Conservation (phyloP, 2,888 invertebrate species). For the Cerceris rybyensis region DNA sequence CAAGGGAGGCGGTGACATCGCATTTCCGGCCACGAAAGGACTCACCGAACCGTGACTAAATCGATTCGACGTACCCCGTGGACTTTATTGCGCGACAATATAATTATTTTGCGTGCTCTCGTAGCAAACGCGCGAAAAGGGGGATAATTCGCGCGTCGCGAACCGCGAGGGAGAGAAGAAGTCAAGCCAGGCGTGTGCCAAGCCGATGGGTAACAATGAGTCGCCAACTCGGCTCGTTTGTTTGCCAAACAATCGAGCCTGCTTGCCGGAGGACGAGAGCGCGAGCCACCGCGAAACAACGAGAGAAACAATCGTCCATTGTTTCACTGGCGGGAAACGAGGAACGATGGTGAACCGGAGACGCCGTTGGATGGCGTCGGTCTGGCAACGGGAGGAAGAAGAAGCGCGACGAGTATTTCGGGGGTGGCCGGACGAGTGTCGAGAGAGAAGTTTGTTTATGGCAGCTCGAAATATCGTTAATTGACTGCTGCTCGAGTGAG, state of each 20-base stretch:
- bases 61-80: slow-evolving; percentile 64
- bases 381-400: slow-evolving; percentile 15
- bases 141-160: slow-evolving; percentile 7
- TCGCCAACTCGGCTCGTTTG: slow-evolving; percentile 59
- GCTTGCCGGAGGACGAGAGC: slow-evolving; percentile 3
- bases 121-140: not conserved
- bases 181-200: slow-evolving; percentile 67
- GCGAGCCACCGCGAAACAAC: slow-evolving; percentile 49
- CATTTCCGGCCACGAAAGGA: slow-evolving; percentile 53
- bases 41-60: slow-evolving; percentile 66
- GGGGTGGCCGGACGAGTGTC: slow-evolving; percentile 36
- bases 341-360: slow-evolving; percentile 18
- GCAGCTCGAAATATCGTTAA: slow-evolving; percentile 51
- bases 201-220: slow-evolving; percentile 58
- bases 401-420: slow-evolving; percentile 34
- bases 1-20: slow-evolving; percentile 35
- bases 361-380: slow-evolving; percentile 16
- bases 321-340: slow-evolving; percentile 21
- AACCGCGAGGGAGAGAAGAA: slow-evolving; percentile 6
- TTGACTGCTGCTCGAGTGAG: slow-evolving; percentile 33
- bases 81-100: slow-evolving; percentile 75
- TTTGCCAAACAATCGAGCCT: slow-evolving; percentile 71
- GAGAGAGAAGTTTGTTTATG: slow-evolving; percentile 34
- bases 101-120: slow-evolving; percentile 70
- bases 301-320: slow-evolving; percentile 55